phyloP scores from a whole-genome alignment of 2,888 invertebrate genomes.

The Periphyllus acericola region DNA sequence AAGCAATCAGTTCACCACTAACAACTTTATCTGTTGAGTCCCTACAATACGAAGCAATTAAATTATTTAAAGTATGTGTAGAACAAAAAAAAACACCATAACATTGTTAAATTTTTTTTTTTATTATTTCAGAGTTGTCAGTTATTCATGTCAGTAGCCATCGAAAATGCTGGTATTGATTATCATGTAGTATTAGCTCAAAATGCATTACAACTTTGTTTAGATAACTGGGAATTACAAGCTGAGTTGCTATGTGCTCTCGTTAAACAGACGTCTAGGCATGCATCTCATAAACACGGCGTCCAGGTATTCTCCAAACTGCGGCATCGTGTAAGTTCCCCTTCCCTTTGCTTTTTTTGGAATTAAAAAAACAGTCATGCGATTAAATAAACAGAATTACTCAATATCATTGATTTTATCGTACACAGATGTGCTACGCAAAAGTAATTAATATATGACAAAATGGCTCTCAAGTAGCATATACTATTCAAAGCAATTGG shows the following conservation, averaged over 20 bases:
- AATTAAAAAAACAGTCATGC: constrained; percentile 43
- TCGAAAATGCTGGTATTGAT: constrained; percentile 95
- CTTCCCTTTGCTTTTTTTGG: constrained; percentile 64
- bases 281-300: constrained; percentile 80
- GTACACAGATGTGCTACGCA: no score
- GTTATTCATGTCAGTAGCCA: constrained; percentile 94
- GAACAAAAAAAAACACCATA: neutral
- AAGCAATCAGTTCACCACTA: constrained; percentile 87
- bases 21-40: constrained; percentile 90
- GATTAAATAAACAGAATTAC: constrained; percentile 52
- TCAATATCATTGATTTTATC: neutral
- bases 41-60: constrained; percentile 89
- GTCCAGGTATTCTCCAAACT: constrained; percentile 82
- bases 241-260: constrained; percentile 92
- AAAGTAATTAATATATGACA: no score
- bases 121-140: constrained; percentile 80
- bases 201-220: constrained; percentile 92
- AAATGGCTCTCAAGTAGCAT: no score
- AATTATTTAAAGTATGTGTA: constrained; percentile 84
- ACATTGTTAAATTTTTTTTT: neutral
- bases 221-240: constrained; percentile 89
- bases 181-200: constrained; percentile 97
- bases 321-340: constrained; percentile 68
- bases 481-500: no score
- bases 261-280: constrained; percentile 91